Conservation (phyloP, 2,113 vertebrate species). For the Gallinago paraguaiae region DNA sequence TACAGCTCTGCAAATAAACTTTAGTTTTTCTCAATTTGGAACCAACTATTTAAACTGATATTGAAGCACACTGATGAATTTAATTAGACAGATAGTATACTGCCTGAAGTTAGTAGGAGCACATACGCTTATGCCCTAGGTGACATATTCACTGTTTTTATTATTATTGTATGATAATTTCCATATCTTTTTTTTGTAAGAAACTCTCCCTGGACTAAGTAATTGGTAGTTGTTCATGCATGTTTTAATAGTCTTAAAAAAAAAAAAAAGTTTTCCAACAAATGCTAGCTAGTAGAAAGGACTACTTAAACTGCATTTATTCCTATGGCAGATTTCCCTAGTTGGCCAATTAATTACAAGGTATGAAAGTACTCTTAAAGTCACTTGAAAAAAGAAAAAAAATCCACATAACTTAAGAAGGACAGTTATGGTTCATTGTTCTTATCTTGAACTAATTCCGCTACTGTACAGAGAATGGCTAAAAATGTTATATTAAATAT, state of each 20-base stretch:
- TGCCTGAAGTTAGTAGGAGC: conserved; percentile 53
- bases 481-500: conserved; percentile 28
- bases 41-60: conserved; percentile 40
- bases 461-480: neutral
- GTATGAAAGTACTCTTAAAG: conserved; percentile 70
- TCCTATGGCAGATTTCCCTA: conserved; percentile 87
- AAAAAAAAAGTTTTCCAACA: conserved; percentile 74
- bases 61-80: conserved; percentile 43
- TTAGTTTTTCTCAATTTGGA: conserved; percentile 45
- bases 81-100: conserved; percentile 60
- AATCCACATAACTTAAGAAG: neutral
- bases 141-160: conserved; percentile 68
- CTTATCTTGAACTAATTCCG: conserved; percentile 7
- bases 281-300: conserved; percentile 76
- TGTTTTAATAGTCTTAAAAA: conserved; percentile 76
- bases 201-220: conserved; percentile 68
- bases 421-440: conserved; percentile 64
- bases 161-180: conserved; percentile 76
- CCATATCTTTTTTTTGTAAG: conserved; percentile 49
- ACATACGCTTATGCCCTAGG: conserved; percentile 40
- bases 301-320: conserved; percentile 80
- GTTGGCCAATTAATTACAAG: conserved; percentile 89
- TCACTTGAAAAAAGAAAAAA: conserved; percentile 12
- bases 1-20: conserved; percentile 45
- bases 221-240: conserved; percentile 80